Conservation (phyloP, 1,140 invertebrate species). For the Neodiprion lecontei region DNA sequence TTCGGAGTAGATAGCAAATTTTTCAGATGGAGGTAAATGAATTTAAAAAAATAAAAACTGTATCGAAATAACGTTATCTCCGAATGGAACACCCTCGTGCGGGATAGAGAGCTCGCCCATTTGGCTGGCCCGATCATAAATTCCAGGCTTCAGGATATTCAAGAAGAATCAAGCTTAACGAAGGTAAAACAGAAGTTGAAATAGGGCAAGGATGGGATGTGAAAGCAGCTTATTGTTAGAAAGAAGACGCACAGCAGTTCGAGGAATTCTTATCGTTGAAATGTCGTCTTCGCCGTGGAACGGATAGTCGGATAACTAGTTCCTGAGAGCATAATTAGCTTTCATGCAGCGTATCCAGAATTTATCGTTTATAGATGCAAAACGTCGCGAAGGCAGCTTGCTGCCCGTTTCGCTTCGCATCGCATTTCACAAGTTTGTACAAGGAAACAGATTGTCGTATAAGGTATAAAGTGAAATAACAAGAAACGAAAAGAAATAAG, state of each 20-base stretch:
- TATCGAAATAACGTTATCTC: too few relatives aligned
- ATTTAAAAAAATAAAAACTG: too few relatives aligned
- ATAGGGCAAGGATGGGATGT: constrained; percentile 19
- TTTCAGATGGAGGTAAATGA: too few relatives aligned
- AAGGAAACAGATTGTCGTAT: not conserved
- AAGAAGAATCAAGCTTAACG: too few relatives aligned
- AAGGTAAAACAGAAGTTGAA: constrained; percentile 11
- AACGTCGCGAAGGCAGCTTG: not conserved
- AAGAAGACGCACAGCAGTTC: constrained; percentile 16
- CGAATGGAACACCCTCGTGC: too few relatives aligned
- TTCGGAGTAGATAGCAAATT: too few relatives aligned
- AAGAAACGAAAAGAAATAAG: too few relatives aligned
- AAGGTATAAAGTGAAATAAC: not conserved
- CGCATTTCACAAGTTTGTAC: not conserved
- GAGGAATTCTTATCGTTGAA: constrained; percentile 58
- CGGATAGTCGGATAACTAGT: constrained; percentile 57
- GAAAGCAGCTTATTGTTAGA: constrained; percentile 28
- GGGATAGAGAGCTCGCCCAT: too few relatives aligned
- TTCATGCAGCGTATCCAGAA: constrained; percentile 18
- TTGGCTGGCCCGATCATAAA: too few relatives aligned
- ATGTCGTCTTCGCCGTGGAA: constrained; percentile 53
- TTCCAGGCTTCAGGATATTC: too few relatives aligned
- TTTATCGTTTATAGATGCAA: not conserved
- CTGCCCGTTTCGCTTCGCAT: not conserved
- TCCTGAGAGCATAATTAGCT: constrained; percentile 49